Base-by-base conservation (phyloP, 1,140 invertebrate species). In the Saxidomus purpurata region DNA sequence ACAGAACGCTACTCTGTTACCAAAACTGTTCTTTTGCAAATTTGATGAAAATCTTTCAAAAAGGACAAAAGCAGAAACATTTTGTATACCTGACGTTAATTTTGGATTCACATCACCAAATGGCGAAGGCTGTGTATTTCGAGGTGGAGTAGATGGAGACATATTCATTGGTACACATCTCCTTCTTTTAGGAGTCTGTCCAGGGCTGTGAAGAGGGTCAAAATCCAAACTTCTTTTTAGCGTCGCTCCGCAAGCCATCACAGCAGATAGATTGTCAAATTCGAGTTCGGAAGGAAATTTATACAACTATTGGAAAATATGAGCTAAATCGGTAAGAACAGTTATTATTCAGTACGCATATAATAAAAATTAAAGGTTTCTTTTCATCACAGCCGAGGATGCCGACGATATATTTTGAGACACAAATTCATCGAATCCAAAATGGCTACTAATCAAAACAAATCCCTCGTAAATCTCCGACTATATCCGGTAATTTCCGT, bases 191-290 rank as follows among this genome's bases (percentile, higher is more conserved):
- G 97, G 97, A 90, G 97, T 96, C 93, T 98, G 97, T 92, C 97
- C 97, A 40, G 96, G 96, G 95, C 96, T 97, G 93, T 98, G 97
- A 87, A 98, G 97, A 43, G 98, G 97, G 96, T 99, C 98, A 97
- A 98, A 99, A 96, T 99, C 98, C 94, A 98, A 97, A 94, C 97
- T 97, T 95, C 98, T 97, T 97, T 99, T 99, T 87, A 95, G 80
- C 47, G 94, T 95, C 93, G 98, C 99, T 96, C 98, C 98, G 97
- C 98, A 99, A 96, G 98, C 98, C 98, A 99, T 99, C 63, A 49
- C 17, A 34, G 71, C 25, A 36, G 47, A 22, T 38, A 52, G 76
- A 67, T 74, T 85, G 47, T 36, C 61, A 52, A 85, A 67, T 74
- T 85, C 49, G 55, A 74, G 3, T n/a, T 0, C 17, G 36, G 31